phyloP scores from a whole-genome alignment of 1,140 invertebrate genomes.

The Popillia japonica region DNA sequence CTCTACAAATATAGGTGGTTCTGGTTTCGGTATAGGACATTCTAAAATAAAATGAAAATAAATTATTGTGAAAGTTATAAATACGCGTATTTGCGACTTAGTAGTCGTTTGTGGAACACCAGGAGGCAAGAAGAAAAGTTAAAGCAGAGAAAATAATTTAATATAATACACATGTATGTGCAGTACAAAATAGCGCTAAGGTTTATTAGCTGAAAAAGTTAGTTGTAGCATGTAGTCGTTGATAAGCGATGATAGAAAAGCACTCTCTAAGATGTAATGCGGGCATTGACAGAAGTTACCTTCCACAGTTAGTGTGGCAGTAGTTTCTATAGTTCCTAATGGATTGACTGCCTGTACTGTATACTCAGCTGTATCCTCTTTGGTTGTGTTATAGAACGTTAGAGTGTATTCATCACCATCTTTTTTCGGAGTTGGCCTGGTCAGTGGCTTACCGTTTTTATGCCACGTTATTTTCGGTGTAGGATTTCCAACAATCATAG shows the following conservation, averaged over 20 bases:
- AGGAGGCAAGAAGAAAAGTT: no score
- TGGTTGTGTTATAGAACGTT: constrained; percentile 72
- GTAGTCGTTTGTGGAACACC: no score
- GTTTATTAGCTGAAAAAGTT: no score
- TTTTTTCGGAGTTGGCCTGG: constrained; percentile 65
- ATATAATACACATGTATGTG: no score
- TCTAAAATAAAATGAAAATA: constrained; percentile 62
- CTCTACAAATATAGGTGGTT: constrained; percentile 86
- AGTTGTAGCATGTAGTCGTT: no score
- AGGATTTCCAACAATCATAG: constrained; percentile 84
- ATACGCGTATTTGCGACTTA: no score
- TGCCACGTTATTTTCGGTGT: constrained; percentile 82
- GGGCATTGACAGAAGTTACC: constrained; percentile 63
- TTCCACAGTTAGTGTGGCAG: constrained; percentile 80
- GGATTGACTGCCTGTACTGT: constrained; percentile 81
- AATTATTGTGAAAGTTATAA: neutral
- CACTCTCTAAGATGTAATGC: neutral
- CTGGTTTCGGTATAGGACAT: constrained; percentile 70
- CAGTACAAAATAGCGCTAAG: no score
- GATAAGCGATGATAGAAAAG: neutral
- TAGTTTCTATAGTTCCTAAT: constrained; percentile 78
- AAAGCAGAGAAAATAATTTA: no score
- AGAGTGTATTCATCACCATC: constrained; percentile 75
- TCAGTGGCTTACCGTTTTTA: constrained; percentile 76
- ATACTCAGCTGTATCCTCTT: constrained; percentile 80